Percentiles rank a stretch among this genome's conserved stretches.
phyloP scores from a whole-genome alignment of 2,797 vertebrate genomes.

The Rhabdophis nuchalis region DNA sequence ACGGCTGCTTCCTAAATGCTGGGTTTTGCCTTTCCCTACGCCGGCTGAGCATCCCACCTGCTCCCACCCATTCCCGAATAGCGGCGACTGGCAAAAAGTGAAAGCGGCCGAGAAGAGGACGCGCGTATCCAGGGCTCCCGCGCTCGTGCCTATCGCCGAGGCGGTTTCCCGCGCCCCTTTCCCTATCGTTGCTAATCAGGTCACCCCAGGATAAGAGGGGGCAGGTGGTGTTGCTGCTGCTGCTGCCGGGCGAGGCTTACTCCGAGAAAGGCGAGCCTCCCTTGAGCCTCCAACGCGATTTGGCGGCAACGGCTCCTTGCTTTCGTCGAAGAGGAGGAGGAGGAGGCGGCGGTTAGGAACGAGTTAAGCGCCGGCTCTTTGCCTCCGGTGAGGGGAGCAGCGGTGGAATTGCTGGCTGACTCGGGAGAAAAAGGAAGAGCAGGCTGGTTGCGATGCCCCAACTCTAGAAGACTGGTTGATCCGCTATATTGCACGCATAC shows the following conservation, averaged over 20 bases:
- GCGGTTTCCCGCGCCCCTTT: background rate
- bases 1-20: constrained; percentile 20
- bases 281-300: background rate
- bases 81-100: background rate
- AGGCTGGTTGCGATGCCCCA: background rate
- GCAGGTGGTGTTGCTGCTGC: background rate
- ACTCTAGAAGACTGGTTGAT: background rate
- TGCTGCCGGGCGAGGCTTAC: background rate
- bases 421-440: background rate
- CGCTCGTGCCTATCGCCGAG: background rate
- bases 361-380: background rate
- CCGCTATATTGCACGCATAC: background rate
- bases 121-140: background rate
- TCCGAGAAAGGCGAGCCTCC: constrained; percentile 37
- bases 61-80: constrained; percentile 45
- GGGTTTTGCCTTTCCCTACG: constrained; percentile 6
- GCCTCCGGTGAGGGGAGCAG: background rate
- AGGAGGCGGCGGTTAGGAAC: background rate
- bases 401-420: background rate
- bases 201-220: background rate
- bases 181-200: background rate
- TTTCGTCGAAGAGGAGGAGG: background rate
- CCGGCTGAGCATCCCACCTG: constrained; percentile 19
- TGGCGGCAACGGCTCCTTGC: background rate
- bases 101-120: background rate